phyloP scores from a whole-genome alignment of 2,113 vertebrate species.

The Perognathus longimembris region DNA sequence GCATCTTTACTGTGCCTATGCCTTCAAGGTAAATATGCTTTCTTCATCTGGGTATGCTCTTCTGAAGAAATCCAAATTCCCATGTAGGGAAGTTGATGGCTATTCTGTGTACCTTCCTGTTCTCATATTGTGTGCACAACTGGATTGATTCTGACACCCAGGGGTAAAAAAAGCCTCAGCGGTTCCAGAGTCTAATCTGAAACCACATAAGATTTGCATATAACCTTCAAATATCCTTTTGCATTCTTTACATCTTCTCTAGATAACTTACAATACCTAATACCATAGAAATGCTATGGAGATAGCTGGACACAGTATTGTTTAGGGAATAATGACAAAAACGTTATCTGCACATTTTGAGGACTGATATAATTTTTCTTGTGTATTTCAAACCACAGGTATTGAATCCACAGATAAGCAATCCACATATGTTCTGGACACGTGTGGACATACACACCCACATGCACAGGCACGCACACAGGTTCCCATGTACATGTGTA shows the following conservation, averaged over 20 bases:
- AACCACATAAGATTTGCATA: not conserved
- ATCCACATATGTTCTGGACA: too few relatives aligned
- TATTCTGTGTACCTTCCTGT: not conserved
- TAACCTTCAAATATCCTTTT: not conserved
- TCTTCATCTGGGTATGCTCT: not conserved
- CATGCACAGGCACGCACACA: too few relatives aligned
- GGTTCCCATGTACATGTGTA: not conserved
- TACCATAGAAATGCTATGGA: not conserved
- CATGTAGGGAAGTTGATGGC: not conserved
- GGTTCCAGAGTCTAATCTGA: too few relatives aligned
- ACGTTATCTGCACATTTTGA: not conserved
- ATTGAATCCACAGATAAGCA: too few relatives aligned
- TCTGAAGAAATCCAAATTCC: not conserved
- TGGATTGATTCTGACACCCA: not conserved
- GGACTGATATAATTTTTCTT: not conserved
- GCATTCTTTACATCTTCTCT: not conserved
- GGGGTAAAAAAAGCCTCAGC: not conserved
- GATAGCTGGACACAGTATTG: too few relatives aligned
- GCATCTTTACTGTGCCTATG: not conserved
- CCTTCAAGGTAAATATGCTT: not conserved
- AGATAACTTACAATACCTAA: not conserved
- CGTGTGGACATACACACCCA: too few relatives aligned
- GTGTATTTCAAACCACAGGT: too few relatives aligned
- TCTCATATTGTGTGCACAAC: not conserved
- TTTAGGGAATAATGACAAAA: not conserved